A percentile compares a stretch with the other conserved stretches of the same genome.
These are phyloP conservation scores for Drosophila mayaguana DNA, from an alignment of 2,888 invertebrate species.

Conservation along the genomic window DNA sequence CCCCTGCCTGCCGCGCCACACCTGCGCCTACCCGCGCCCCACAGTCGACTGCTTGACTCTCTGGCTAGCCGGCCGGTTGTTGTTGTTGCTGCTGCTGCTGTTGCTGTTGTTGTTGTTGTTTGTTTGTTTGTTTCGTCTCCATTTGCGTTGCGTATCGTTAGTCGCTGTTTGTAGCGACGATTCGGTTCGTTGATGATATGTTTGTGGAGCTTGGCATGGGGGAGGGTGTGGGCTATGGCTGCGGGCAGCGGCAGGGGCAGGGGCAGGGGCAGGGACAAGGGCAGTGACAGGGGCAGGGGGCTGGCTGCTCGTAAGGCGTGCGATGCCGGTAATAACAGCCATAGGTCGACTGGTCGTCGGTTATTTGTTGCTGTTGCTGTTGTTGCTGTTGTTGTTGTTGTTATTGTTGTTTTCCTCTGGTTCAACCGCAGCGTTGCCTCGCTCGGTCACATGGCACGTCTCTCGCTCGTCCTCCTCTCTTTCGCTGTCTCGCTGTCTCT, in stretches of 20 bases:
- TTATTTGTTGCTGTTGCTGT: neutral
- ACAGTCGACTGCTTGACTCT: neutral
- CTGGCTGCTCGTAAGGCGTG: slow-evolving; percentile 17
- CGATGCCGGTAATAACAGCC: slow-evolving; percentile 67
- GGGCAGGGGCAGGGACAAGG: neutral
- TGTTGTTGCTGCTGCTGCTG: slow-evolving; percentile 22
- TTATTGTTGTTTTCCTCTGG: neutral
- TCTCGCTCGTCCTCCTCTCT: slow-evolving; percentile 9
- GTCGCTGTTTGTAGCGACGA: slow-evolving; percentile 40
- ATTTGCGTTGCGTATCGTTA: slow-evolving; percentile 37
- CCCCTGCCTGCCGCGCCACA: neutral
- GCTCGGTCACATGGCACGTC: slow-evolving; percentile 1
- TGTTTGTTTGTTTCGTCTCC: slow-evolving; percentile 41
- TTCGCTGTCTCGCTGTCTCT: neutral
- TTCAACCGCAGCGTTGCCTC: slow-evolving; percentile 18
- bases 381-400: too few relatives aligned
- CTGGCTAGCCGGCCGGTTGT: slow-evolving; percentile 70
- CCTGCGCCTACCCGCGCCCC: neutral
- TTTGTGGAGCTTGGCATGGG: slow-evolving; percentile 8
- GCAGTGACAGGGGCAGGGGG: neutral
- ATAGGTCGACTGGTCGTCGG: slow-evolving; percentile 55
- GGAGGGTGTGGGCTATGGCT: neutral
- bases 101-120: slow-evolving; percentile 41
- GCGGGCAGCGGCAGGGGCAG: too few relatives aligned
- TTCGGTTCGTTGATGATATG: slow-evolving; percentile 60